phyloP scores from a whole-genome alignment of 1,140 invertebrate genomes.

The Drosophila pruinosa region DNA sequence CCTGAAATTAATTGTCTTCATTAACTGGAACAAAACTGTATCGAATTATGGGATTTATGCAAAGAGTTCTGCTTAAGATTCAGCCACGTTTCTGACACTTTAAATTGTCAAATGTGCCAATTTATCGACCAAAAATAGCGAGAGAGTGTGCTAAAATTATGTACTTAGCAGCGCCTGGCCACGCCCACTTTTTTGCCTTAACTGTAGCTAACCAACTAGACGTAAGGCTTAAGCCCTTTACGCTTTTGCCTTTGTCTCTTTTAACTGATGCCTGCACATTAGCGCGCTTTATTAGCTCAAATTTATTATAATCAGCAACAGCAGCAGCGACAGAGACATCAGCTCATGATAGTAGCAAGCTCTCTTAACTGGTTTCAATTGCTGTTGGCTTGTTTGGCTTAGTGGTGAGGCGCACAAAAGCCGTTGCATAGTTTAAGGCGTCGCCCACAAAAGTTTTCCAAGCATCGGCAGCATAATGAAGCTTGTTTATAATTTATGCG shows the following conservation, averaged over 20 bases:
- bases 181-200: not conserved
- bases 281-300: slow-evolving; percentile 75
- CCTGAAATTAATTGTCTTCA: slow-evolving; percentile 41
- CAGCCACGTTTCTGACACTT: not conserved
- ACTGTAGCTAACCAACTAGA: not conserved
- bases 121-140: not conserved
- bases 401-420: slow-evolving; percentile 14
- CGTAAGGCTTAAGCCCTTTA: slow-evolving; percentile 25
- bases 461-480: slow-evolving; percentile 58
- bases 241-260: slow-evolving; percentile 33
- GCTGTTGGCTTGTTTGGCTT: slow-evolving; percentile 24
- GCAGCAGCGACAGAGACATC: slow-evolving; percentile 4
- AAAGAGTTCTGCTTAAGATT: not conserved
- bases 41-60: slow-evolving; percentile 7
- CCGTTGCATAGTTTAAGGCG: slow-evolving; percentile 59
- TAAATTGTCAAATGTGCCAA: slow-evolving; percentile 7
- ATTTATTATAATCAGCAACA: slow-evolving; percentile 75
- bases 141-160: too few relatives aligned
- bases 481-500: slow-evolving; percentile 76
- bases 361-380: slow-evolving; percentile 35
- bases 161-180: not conserved
- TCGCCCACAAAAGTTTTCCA: slow-evolving; percentile 31
- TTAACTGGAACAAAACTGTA: slow-evolving; percentile 6
- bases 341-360: too few relatives aligned
- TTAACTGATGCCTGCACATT: slow-evolving; percentile 72